Evolutionary conservation across 2,888 invertebrate genomes (phyloP).

Genomic region (Hipparchia sbordonii): DNA sequence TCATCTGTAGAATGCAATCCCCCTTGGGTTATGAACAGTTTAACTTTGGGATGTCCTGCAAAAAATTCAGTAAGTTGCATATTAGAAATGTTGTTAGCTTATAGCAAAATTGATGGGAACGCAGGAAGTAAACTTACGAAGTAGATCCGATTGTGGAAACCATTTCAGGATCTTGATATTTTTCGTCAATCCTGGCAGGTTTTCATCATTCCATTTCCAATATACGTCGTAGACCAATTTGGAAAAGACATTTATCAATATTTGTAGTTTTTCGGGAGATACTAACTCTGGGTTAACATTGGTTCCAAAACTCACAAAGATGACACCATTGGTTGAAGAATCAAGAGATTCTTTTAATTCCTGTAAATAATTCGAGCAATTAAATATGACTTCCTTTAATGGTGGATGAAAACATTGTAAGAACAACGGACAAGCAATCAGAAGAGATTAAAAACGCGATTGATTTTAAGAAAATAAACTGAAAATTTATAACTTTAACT

Average conservation of each 20-base stretch:
- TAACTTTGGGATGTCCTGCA: slow-evolving; percentile 66
- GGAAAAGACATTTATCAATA: slow-evolving; percentile 54
- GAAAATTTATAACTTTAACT: no score
- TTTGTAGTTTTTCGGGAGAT: slow-evolving; percentile 40
- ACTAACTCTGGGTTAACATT: slow-evolving; percentile 48
- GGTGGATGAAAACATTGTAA: background rate
- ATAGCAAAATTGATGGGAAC: no score
- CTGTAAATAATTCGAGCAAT: slow-evolving; percentile 42
- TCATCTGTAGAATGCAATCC: slow-evolving; percentile 70
- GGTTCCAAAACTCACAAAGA: slow-evolving; percentile 64
- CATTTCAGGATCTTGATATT: slow-evolving; percentile 62
- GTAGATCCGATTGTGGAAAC: slow-evolving; percentile 60
- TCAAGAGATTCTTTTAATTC: slow-evolving; percentile 55
- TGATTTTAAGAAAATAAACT: no score
- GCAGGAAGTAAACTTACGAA: slow-evolving; percentile 47
- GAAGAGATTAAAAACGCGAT: no score
- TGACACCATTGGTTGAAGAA: slow-evolving; percentile 54
- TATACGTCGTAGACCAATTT: slow-evolving; percentile 57
- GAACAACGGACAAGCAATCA: background rate
- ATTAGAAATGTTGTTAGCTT: no score
- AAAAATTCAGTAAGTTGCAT: background rate
- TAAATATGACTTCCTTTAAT: no score
- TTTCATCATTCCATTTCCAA: slow-evolving; percentile 62
- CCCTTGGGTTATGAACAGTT: slow-evolving; percentile 63
- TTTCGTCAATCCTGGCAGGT: slow-evolving; percentile 47